Evolutionary conservation across 64 coral and sea anemone species (phyloP).

Genomic region (Catalaphyllia jardinei): DNA sequence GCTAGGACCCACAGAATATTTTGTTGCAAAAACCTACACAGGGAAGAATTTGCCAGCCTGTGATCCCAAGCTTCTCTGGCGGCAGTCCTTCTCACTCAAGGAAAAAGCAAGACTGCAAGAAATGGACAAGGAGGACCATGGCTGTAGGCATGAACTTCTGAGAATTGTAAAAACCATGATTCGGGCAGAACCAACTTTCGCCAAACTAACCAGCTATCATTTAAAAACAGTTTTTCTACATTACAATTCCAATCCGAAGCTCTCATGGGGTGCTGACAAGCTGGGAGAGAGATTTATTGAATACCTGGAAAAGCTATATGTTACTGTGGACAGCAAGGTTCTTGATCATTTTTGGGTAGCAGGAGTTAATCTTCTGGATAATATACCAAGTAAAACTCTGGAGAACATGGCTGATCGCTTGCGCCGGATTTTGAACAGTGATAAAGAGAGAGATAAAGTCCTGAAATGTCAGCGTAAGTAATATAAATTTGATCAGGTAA

Average conservation of each 20-base stretch:
- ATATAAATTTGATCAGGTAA: too few species aligned
- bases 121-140: conserved; percentile 81
- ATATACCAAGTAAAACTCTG: conserved; percentile 42
- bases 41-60: conserved; percentile 7
- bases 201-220: conserved; percentile 77
- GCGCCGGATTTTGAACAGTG: conserved; percentile 37
- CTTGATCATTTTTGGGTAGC: conserved; percentile 70
- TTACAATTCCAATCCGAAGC: conserved; percentile 45
- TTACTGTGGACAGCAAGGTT: conserved; percentile 19
- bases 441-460: conserved; percentile 60
- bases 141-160: conserved; percentile 78
- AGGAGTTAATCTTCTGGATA: conserved; percentile 65
- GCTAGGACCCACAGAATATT: conserved; percentile 49
- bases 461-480: conserved; percentile 42
- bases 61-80: conserved; percentile 63
- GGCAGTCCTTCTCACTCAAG: conserved; percentile 69
- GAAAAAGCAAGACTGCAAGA: conserved; percentile 72
- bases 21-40: conserved; percentile 70
- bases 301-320: conserved; percentile 44
- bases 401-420: conserved; percentile 70
- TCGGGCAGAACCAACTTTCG: conserved; percentile 58
- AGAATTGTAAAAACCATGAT: conserved; percentile 82
- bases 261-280: conserved; percentile 56
- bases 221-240: conserved; percentile 77
- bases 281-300: conserved; percentile 70